A percentile compares a stretch with the other conserved stretches of the same genome.
Conservation (phyloP, 2,797 vertebrate species). For the Pangasius krempfi region DNA sequence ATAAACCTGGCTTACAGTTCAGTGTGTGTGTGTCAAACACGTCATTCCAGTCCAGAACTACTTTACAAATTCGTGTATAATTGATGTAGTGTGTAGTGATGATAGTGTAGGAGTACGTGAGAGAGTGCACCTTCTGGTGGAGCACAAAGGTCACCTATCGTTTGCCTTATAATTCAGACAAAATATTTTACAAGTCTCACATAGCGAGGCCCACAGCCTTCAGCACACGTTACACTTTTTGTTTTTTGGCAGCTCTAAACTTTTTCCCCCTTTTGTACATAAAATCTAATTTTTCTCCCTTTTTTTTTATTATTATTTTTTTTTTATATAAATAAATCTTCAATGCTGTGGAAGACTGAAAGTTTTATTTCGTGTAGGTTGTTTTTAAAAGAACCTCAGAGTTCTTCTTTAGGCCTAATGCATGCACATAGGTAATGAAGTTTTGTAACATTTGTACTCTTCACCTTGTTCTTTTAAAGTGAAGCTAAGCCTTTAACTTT, state of each 20-base stretch:
- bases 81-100: not conserved
- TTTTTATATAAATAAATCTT: constrained; percentile 19
- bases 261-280: constrained; percentile 35
- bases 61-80: too few species aligned
- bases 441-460: constrained; percentile 56
- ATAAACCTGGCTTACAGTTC: not conserved
- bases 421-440: constrained; percentile 57
- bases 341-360: constrained; percentile 27
- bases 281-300: constrained; percentile 10
- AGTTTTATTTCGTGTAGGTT: constrained; percentile 41
- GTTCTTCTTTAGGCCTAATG: constrained; percentile 51
- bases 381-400: constrained; percentile 42
- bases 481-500: constrained; percentile 58
- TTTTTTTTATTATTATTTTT: constrained; percentile 22
- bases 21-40: not conserved
- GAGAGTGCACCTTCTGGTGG: not conserved
- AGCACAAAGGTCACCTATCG: not conserved
- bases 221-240: not conserved
- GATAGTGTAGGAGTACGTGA: not conserved
- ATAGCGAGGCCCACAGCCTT: not conserved
- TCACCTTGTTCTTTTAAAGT: constrained; percentile 51
- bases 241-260: constrained; percentile 45
- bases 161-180: constrained; percentile 30
- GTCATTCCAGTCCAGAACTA: not conserved
- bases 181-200: not conserved